A percentile compares a stretch with the other conserved stretches of the same genome.
Evolutionary conservation across 2,888 invertebrate species (phyloP).

Genomic region (Hydrotaea cyrtoneurina): DNA sequence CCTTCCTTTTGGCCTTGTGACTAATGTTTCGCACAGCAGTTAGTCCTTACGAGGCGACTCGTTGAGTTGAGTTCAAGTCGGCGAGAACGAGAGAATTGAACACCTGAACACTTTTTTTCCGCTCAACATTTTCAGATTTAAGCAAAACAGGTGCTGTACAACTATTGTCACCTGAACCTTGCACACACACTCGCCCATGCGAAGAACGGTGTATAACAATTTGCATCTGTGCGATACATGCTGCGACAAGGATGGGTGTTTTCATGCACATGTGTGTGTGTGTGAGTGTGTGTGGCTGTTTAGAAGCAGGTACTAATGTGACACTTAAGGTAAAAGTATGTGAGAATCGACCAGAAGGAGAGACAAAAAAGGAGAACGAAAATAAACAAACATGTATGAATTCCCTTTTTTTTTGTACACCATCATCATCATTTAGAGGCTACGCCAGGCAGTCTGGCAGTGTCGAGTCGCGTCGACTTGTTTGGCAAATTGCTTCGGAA

Average conservation of each 20-base stretch:
- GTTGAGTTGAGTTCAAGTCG: conserved; percentile 50
- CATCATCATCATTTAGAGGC: conserved; percentile 30
- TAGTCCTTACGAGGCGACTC: conserved; percentile 52
- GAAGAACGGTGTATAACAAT: conserved; percentile 6
- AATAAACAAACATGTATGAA: conserved; percentile 46
- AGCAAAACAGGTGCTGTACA: conserved; percentile 52
- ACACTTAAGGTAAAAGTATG: conserved; percentile 55
- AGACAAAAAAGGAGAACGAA: conserved; percentile 1
- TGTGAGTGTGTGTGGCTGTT: conserved; percentile 13
- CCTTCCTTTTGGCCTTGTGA: conserved; percentile 74
- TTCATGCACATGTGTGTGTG: neutral
- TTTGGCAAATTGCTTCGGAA: conserved; percentile 32
- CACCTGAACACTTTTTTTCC: conserved; percentile 65
- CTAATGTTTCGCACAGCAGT: conserved; percentile 66
- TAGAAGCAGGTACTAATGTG: conserved; percentile 46
- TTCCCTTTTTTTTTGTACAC: neutral
- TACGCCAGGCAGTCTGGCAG: conserved; percentile 60
- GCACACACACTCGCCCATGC: conserved; percentile 15
- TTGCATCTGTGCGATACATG: conserved; percentile 17
- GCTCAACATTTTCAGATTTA: conserved; percentile 37
- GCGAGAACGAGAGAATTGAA: conserved; percentile 50
- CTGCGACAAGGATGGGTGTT: neutral
- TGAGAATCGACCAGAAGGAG: conserved; percentile 34
- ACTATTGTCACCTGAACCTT: conserved; percentile 20
- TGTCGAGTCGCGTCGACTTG: neutral